Evolutionary conservation across 2,113 vertebrate species (phyloP).

Genomic region (Zeus faber): DNA sequence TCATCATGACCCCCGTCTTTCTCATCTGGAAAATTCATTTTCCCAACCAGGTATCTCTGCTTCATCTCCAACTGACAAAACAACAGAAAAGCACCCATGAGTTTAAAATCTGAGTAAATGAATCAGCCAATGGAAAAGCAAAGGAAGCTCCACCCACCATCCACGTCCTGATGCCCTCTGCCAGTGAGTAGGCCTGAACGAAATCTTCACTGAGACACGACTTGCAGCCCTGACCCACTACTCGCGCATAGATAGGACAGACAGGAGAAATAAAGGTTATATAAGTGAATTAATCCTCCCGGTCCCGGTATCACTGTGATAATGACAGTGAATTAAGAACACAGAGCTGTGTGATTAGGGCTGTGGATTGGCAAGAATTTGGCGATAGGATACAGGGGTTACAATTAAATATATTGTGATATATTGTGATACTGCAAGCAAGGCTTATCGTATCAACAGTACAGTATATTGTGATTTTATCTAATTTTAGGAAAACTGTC

Average conservation of each 20-base stretch:
- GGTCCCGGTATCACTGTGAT: no score
- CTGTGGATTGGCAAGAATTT: no score
- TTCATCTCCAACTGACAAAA: constrained; percentile 93
- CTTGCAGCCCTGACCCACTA: constrained; percentile 85
- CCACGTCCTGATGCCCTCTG: constrained; percentile 95
- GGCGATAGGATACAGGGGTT: no score
- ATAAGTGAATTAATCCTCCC: neutral
- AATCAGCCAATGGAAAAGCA: neutral
- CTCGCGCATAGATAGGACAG: constrained; percentile 36
- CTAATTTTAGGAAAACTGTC: no score
- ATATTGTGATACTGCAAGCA: no score
- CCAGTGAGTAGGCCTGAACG: constrained; percentile 85
- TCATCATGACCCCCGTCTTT: constrained; percentile 75
- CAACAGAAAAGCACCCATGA: neutral
- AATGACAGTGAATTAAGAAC: no score
- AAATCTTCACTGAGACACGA: constrained; percentile 84
- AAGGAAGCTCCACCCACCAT: constrained; percentile 85
- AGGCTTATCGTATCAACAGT: no score
- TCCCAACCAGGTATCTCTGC: constrained; percentile 84
- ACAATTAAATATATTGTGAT: no score
- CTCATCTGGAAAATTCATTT: constrained; percentile 73
- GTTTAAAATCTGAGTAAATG: neutral
- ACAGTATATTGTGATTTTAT: no score
- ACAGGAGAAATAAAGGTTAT: neutral
- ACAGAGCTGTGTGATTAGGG: no score